Evolutionary conservation across 2,888 invertebrate genomes (phyloP), one percentile per base, ranked within the genome.

Genomic region (Bembecia ichneumoniformis): DNA sequence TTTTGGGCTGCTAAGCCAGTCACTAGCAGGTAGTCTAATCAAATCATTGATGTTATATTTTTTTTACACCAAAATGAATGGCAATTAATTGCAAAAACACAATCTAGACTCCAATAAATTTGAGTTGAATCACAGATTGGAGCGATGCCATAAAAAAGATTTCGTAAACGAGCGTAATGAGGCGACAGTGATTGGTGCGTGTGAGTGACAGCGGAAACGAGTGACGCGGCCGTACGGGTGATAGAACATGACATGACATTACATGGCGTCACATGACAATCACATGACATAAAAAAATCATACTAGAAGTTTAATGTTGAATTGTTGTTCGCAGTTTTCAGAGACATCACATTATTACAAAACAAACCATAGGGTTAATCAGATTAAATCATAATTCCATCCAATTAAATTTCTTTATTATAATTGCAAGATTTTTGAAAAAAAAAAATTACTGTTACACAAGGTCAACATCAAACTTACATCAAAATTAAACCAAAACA

Each of bases 171-270:
- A 68, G 68, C 72, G 59, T 68, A 68, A 83, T 84, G 84, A 81
- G 78, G 79, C 79, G 77, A 79, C 63, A 80, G 82, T 82, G 84
- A 82, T 81, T 78, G 78, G 82, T 82, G 86, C 82, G 81, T 73
- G 82, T 77, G 78, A 82, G 80, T 79, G 84, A 77, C 81, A 84
- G 82, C 79, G 82, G 82, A 84, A 83, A 84, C 78, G 77, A 72
- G 80, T 83, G 83, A 78, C 81, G 77, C 77, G 77, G 75, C 77
- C 77, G 71, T 65, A 68, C 76, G 69, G 71, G 80, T 76, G 79
- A 50, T 9, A 16, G 17, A 13, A 48, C 40, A 44, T 35, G 36
- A 73, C 73, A 65, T 66, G 67, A 77, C 70, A 75, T 36, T 65
- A 62, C 56, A 75, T 63, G 43, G 44, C 35, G 36, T 44, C 34